Percentiles rank a stretch among this genome's conserved stretches.
Evolutionary conservation across 2,888 invertebrate genomes (phyloP).

Genomic region (Leucania comma): DNA sequence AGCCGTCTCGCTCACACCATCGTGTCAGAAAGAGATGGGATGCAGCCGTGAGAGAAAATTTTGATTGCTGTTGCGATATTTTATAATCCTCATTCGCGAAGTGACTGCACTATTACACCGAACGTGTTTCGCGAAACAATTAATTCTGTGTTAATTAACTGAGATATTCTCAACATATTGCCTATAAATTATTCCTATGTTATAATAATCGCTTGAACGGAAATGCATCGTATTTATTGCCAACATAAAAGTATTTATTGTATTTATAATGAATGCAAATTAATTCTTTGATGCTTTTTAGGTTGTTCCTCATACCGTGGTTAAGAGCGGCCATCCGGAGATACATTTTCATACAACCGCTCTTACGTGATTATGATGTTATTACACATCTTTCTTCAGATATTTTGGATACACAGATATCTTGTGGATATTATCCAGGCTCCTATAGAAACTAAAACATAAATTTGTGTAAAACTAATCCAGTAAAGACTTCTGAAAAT

Average conservation of each 20-base stretch:
- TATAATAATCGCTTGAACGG: constrained; percentile 48
- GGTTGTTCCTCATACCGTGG: not conserved
- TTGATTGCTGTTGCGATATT: constrained; percentile 62
- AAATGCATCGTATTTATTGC: constrained; percentile 52
- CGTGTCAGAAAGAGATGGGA: constrained; percentile 57
- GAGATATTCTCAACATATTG: constrained; percentile 45
- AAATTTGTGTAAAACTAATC: no score
- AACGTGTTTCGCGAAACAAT: constrained; percentile 57
- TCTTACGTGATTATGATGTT: no score
- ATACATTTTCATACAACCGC: no score
- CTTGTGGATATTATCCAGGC: no score
- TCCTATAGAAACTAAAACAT: no score
- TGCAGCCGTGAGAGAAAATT: constrained; percentile 58
- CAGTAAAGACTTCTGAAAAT: no score
- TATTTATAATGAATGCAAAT: constrained; percentile 39
- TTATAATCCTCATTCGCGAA: constrained; percentile 62
- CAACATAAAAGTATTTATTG: constrained; percentile 49
- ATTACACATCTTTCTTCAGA: no score
- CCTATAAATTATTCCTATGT: constrained; percentile 49
- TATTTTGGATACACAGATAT: no score
- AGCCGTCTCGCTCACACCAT: constrained; percentile 56
- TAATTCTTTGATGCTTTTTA: constrained; percentile 11
- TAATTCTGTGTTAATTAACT: constrained; percentile 54
- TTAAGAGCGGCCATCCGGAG: no score
- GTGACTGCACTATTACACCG: constrained; percentile 61